These are phyloP conservation scores for Myotis planiceps DNA, from an alignment of 2,797 vertebrate genomes.

Conservation along the genomic window DNA sequence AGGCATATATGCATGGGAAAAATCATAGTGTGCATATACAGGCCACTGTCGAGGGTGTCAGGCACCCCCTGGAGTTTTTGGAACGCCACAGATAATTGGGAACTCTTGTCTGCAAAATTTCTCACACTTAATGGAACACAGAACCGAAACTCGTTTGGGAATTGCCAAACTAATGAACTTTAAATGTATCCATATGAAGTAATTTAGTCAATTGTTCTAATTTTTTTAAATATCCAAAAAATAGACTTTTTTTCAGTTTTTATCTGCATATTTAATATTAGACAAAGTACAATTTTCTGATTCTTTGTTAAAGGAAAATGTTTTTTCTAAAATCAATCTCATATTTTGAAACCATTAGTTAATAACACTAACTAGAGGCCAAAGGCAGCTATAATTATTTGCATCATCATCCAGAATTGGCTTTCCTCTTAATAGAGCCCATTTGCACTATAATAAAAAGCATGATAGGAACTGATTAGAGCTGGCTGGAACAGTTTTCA, in stretches of 20 bases:
- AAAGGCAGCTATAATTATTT: conserved; percentile 79
- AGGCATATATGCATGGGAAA: background rate
- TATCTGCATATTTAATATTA: conserved; percentile 42
- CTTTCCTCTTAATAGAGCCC: conserved; percentile 79
- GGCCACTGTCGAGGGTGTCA: background rate
- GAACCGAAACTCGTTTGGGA: background rate
- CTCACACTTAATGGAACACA: background rate
- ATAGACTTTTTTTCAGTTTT: conserved; percentile 42
- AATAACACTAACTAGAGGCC: conserved; percentile 72
- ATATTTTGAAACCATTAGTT: conserved; percentile 76
- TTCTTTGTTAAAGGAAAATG: conserved; percentile 56
- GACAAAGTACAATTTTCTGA: conserved; percentile 56
- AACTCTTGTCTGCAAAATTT: background rate
- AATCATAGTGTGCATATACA: background rate
- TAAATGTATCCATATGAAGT: conserved; percentile 1
- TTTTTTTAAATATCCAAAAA: conserved; percentile 19
- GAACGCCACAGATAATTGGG: background rate
- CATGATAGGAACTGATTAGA: conserved; percentile 78
- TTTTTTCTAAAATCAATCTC: conserved; percentile 73
- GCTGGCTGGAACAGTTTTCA: conserved; percentile 76
- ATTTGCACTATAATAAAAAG: conserved; percentile 82
- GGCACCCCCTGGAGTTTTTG: background rate
- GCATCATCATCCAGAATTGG: conserved; percentile 74
- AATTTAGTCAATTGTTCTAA: background rate
- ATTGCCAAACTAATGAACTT: background rate